A percentile compares a stretch with the other conserved stretches of the same genome.
Conservation (phyloP, 2,797 vertebrate genomes). For the Notolepis coatsorum region DNA sequence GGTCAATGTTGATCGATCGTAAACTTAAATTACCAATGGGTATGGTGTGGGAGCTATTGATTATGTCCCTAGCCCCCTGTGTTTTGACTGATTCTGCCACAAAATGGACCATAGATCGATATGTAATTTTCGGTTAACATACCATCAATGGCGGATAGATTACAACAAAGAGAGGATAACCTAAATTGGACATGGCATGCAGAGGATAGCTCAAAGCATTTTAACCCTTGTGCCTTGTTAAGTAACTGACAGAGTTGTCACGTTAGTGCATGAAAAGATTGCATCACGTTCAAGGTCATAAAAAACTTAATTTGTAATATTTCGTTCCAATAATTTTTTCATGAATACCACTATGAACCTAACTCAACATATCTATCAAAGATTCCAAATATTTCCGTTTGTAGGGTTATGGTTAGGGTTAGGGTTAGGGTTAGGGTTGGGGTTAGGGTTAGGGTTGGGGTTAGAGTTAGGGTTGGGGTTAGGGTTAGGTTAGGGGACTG, state of each 20-base stretch:
- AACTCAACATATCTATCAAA: too few species aligned
- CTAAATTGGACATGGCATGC: background rate
- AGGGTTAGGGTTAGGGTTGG: too few species aligned
- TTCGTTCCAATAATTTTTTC: too few species aligned
- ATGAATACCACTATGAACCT: too few species aligned
- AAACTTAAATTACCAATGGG: conserved; percentile 32
- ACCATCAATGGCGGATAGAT: conserved; percentile 14
- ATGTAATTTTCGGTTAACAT: conserved; percentile 23
- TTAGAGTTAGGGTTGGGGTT: too few species aligned
- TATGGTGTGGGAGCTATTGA: conserved; percentile 45
- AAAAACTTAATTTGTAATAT: too few species aligned
- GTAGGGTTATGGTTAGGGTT: too few species aligned
- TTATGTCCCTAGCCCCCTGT: conserved; percentile 30
- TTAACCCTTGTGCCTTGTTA: conserved; percentile 7
- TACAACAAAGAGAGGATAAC: conserved; percentile 6
- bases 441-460: too few species aligned
- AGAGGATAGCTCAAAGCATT: conserved; percentile 6
- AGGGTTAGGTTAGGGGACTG: too few species aligned
- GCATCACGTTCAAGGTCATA: too few species aligned
- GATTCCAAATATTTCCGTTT: too few species aligned
- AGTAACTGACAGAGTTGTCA: conserved; percentile 5
- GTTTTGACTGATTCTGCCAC: conserved; percentile 52
- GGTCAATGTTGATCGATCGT: conserved; percentile 33
- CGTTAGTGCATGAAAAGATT: too few species aligned
- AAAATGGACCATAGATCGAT: conserved; percentile 36